Conservation (phyloP, 1,140 invertebrate species). For the Zaprionus vittiger region DNA sequence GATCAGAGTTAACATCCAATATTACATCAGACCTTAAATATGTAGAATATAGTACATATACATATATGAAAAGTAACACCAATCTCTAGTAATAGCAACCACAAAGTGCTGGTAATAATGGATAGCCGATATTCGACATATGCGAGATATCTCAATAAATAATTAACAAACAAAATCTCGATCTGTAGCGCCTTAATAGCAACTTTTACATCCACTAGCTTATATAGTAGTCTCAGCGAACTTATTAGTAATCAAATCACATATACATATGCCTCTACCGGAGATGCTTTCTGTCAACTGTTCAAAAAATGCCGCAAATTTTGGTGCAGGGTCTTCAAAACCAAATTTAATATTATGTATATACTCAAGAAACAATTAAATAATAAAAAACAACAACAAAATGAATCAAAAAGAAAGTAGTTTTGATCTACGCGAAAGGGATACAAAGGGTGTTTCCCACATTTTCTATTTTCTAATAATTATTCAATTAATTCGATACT, state of each 20-base stretch:
- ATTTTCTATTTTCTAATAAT: background rate
- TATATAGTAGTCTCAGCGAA: background rate
- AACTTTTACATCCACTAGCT: background rate
- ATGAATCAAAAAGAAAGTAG: background rate
- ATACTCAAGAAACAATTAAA: constrained; percentile 14
- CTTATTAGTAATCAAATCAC: background rate
- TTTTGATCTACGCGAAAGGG: background rate
- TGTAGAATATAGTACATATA: background rate
- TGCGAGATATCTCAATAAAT: background rate
- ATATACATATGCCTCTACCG: background rate
- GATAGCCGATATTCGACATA: background rate
- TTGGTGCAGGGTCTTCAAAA: constrained; percentile 13
- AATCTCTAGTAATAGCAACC: background rate
- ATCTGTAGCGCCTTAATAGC: constrained; percentile 6
- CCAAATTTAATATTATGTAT: constrained; percentile 28
- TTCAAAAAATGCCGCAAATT: background rate
- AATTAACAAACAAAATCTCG: background rate
- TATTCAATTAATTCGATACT: too few species aligned
- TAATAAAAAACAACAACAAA: constrained; percentile 10
- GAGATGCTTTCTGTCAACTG: constrained; percentile 1
- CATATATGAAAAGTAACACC: background rate
- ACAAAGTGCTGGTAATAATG: background rate
- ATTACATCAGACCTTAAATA: background rate
- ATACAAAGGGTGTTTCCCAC: background rate
- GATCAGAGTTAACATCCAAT: background rate